phyloP scores from a whole-genome alignment of 2,797 vertebrate species.

The Xenopus petersii region DNA sequence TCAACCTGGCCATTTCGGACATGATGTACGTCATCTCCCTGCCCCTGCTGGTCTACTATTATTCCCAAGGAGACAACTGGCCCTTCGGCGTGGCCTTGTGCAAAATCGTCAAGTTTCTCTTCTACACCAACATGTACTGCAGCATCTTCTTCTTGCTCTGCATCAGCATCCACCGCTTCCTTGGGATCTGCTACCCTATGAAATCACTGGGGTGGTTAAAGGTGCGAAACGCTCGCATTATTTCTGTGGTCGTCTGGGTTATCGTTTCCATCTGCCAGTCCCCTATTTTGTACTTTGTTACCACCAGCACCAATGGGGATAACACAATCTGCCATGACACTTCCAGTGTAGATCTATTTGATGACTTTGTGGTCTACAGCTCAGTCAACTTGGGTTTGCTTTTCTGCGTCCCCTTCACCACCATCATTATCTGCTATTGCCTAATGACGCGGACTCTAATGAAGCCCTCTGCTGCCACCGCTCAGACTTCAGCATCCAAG shows the following conservation, averaged over 20 bases:
- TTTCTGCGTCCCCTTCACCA: constrained; percentile 81
- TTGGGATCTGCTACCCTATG: constrained; percentile 85
- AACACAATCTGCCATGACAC: constrained; percentile 85
- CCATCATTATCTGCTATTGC: constrained; percentile 84
- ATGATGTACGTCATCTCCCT: constrained; percentile 86
- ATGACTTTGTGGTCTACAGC: constrained; percentile 85
- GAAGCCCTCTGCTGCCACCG: constrained; percentile 63
- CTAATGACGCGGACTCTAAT: constrained; percentile 84
- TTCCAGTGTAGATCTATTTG: constrained; percentile 79
- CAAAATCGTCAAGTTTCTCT: constrained; percentile 93
- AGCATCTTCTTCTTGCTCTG: constrained; percentile 92
- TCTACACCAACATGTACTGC: constrained; percentile 93
- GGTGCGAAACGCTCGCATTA: constrained; percentile 70
- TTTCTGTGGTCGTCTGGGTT: constrained; percentile 74
- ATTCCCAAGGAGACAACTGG: constrained; percentile 86
- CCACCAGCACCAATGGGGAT: constrained; percentile 60
- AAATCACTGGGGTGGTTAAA: constrained; percentile 82
- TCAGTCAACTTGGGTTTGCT: constrained; percentile 80
- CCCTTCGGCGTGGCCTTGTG: constrained; percentile 84
- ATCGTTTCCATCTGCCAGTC: constrained; percentile 79
- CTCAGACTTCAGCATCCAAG: constrained; percentile 71
- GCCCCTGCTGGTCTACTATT: constrained; percentile 91
- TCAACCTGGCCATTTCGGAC: constrained; percentile 89
- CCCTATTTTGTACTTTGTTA: constrained; percentile 86
- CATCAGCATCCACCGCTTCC: constrained; percentile 88